phyloP scores from a whole-genome alignment of 2,888 invertebrate genomes.

The Pantelozetes paolii region DNA sequence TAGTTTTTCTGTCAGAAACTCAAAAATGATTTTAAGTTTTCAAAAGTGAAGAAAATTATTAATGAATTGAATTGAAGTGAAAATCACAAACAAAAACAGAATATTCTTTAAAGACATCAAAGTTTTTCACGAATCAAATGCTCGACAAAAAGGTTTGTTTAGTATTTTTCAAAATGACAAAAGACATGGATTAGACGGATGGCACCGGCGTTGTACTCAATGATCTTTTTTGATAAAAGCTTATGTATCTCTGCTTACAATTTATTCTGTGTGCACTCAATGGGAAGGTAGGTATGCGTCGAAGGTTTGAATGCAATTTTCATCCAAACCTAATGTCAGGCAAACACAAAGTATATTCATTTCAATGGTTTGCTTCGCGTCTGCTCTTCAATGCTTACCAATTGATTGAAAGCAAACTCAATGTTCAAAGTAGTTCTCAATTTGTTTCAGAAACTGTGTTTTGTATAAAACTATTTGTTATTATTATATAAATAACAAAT shows the following conservation, averaged over 20 bases:
- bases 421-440: too few species aligned
- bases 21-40: background rate
- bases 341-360: background rate
- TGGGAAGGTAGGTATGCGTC: conserved; percentile 11
- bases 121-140: background rate
- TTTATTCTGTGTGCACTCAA: background rate
- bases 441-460: too few species aligned
- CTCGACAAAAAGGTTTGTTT: background rate
- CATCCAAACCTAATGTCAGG: background rate
- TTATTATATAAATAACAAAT: too few species aligned
- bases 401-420: background rate
- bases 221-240: background rate
- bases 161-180: background rate
- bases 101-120: background rate
- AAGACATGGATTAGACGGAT: background rate
- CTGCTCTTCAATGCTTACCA: background rate
- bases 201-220: background rate
- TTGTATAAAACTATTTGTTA: too few species aligned
- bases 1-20: background rate
- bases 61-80: too few species aligned
- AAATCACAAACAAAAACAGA: background rate
- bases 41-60: background rate
- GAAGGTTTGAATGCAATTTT: background rate
- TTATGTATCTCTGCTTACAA: background rate
- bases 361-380: background rate